These are phyloP conservation scores for Harpagus bidentatus DNA, from an alignment of 2,113 vertebrate species.

Conservation along the genomic window DNA sequence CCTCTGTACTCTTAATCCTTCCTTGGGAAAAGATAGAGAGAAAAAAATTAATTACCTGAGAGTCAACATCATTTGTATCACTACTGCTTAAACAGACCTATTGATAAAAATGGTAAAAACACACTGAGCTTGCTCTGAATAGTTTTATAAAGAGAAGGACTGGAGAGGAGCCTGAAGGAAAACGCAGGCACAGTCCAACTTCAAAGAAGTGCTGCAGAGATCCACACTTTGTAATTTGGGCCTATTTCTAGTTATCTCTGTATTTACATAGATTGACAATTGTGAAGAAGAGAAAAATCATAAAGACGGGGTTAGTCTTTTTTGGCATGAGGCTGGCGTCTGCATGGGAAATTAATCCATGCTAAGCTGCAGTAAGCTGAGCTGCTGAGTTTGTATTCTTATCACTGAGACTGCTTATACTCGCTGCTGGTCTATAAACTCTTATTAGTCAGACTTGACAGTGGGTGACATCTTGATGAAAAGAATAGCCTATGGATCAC, in stretches of 20 bases:
- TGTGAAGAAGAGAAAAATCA: not conserved
- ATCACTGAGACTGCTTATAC: not conserved
- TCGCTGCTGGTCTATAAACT: not conserved
- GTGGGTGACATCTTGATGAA: not conserved
- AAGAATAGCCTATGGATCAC: not conserved
- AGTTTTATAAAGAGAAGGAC: not conserved
- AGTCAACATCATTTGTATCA: not conserved
- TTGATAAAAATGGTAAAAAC: not conserved
- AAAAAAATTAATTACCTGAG: not conserved
- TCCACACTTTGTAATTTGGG: not conserved
- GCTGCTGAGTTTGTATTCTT: conserved; percentile 22
- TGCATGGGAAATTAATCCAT: conserved; percentile 29
- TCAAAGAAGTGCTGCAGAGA: not conserved
- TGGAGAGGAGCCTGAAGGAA: not conserved
- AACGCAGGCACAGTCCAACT: not conserved
- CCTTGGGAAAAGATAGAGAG: not conserved
- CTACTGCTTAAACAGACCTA: not conserved
- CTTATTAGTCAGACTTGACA: conserved; percentile 6
- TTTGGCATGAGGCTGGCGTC: not conserved
- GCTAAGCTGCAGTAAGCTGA: conserved; percentile 21
- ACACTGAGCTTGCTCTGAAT: not conserved
- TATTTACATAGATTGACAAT: not conserved
- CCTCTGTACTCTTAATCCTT: not conserved
- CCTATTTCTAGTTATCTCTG: not conserved
- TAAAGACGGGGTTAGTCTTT: not conserved